Evolutionary conservation across 2,888 invertebrate genomes (phyloP).

Genomic region (Patella ulyssiponensis): DNA sequence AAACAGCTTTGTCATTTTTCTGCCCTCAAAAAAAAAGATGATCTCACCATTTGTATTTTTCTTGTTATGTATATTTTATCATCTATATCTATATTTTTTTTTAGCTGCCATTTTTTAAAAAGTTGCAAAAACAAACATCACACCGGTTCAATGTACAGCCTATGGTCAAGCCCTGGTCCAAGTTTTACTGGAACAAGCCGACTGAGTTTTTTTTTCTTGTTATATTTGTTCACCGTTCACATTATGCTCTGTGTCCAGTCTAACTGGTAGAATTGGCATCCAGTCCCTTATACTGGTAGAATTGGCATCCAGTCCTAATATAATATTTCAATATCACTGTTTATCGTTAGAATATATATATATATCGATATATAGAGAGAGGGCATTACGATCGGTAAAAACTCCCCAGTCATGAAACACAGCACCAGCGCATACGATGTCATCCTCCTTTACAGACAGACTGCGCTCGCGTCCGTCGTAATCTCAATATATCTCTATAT

Average conservation of each 20-base stretch:
- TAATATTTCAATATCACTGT: neutral
- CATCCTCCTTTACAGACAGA: conserved; percentile 4
- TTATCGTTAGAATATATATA: too few relatives aligned
- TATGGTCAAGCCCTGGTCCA: neutral
- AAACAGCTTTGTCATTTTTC: too few relatives aligned
- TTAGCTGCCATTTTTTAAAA: conserved; percentile 7
- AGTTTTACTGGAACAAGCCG: neutral
- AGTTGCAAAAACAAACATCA: neutral
- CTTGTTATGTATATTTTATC: too few relatives aligned
- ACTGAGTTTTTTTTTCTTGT: neutral
- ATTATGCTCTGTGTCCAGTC: conserved; percentile 7
- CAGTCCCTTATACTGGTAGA: neutral
- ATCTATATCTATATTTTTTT: neutral
- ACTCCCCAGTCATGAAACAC: neutral
- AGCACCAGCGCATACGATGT: conserved; percentile 9
- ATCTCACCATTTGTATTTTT: too few relatives aligned
- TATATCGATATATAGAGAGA: too few relatives aligned
- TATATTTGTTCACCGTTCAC: neutral
- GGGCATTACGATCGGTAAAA: too few relatives aligned
- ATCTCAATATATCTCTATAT: neutral
- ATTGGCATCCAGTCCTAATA: conserved; percentile 6
- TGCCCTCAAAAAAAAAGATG: too few relatives aligned
- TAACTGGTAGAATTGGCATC: conserved; percentile 1
- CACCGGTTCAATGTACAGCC: conserved; percentile 6
- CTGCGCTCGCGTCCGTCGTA: neutral